Evolutionary conservation across 2,797 vertebrate species (phyloP).

Genomic region (Schizothorax lantsangensis): DNA sequence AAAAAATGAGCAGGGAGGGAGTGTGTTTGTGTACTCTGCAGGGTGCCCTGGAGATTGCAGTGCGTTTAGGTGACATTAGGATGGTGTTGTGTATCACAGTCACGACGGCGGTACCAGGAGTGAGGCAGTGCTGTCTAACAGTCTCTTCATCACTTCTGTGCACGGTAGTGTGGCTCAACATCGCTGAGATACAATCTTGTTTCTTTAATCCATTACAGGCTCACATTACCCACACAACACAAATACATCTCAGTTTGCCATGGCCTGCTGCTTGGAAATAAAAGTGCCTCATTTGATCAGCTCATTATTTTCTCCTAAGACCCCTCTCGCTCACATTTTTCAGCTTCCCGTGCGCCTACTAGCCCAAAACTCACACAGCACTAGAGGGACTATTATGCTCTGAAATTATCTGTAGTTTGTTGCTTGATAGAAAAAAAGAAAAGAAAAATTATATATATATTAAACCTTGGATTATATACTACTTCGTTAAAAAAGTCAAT

Average conservation of each 20-base stretch:
- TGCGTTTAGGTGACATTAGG: constrained; percentile 45
- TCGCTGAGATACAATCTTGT: constrained; percentile 40
- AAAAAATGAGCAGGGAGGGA: neutral
- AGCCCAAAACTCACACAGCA: neutral
- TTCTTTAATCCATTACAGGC: constrained; percentile 54
- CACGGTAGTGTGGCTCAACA: constrained; percentile 30
- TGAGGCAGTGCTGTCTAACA: constrained; percentile 48
- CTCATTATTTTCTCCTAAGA: constrained; percentile 51
- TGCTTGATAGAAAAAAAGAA: neutral
- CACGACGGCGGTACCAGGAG: constrained; percentile 35
- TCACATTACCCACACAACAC: constrained; percentile 31
- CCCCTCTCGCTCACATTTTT: constrained; percentile 10
- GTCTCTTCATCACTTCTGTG: constrained; percentile 51
- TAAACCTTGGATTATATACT: neutral
- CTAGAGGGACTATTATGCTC: neutral
- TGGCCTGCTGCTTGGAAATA: constrained; percentile 32
- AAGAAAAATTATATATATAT: neutral
- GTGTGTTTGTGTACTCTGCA: constrained; percentile 28
- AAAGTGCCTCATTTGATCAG: constrained; percentile 47
- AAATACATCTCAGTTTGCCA: constrained; percentile 43
- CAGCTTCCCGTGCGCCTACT: neutral
- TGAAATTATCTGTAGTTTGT: neutral
- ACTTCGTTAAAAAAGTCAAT: neutral
- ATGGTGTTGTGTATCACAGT: constrained; percentile 48
- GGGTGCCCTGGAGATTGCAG: constrained; percentile 23